These are phyloP conservation scores for Archivesica marissinica DNA, from an alignment of 1,140 invertebrate genomes.

Conservation along the genomic window DNA sequence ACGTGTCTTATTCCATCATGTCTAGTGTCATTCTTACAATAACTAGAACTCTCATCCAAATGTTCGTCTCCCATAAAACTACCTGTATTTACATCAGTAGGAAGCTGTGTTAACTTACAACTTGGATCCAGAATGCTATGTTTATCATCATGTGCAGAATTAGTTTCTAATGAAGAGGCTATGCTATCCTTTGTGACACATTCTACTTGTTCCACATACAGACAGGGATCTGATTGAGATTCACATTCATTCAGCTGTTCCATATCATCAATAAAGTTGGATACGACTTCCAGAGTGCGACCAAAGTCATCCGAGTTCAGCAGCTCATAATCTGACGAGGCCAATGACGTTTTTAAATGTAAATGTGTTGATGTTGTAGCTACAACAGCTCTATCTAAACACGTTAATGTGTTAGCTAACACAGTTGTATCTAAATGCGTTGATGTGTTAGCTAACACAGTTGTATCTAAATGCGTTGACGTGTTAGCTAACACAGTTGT, in stretches of 20 bases:
- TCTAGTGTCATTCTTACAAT: too few species aligned
- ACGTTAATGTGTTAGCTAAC: too few species aligned
- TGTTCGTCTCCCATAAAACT: not conserved
- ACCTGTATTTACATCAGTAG: not conserved
- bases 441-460: too few species aligned
- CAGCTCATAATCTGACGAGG: not conserved
- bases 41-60: not conserved
- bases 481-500: too few species aligned
- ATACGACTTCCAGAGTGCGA: not conserved
- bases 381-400: too few species aligned
- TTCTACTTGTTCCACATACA: not conserved
- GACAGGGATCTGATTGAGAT: too few species aligned
- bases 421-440: too few species aligned
- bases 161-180: not conserved
- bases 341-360: too few species aligned
- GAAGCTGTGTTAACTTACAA: not conserved
- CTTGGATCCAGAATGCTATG: not conserved
- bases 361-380: too few species aligned
- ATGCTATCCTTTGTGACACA: not conserved
- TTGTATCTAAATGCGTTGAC: too few species aligned
- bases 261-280: not conserved
- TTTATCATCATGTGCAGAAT: not conserved
- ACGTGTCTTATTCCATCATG: not conserved
- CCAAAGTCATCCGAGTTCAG: not conserved
- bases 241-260: not conserved